A percentile compares a stretch with the other conserved stretches of the same genome.
phyloP scores from a whole-genome alignment of 2,797 vertebrate genomes.

The Chiloscyllium punctatum region DNA sequence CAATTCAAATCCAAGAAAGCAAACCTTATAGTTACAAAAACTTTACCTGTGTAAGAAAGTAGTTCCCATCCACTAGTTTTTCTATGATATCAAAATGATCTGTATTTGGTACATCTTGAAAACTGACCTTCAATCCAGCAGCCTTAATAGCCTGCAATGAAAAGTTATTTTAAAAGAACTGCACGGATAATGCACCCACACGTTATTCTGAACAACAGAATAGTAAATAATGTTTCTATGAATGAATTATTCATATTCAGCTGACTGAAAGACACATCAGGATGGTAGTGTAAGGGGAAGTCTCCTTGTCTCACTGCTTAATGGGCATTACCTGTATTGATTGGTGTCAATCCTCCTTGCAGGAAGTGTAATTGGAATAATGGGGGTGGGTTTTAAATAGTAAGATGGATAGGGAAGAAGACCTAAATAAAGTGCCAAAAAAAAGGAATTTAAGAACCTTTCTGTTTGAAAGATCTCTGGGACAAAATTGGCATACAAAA shows the following conservation, averaged over 20 bases:
- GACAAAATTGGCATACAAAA: neutral
- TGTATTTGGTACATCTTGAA: constrained; percentile 46
- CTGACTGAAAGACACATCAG: neutral
- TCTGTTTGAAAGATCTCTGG: neutral
- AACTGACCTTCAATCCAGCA: constrained; percentile 45
- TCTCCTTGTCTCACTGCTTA: neutral
- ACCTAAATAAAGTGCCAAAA: neutral
- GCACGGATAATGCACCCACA: too few species aligned
- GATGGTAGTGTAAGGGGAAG: neutral
- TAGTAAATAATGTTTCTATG: neutral
- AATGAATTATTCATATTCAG: neutral
- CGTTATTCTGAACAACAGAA: neutral
- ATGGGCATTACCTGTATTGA: neutral
- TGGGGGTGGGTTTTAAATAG: neutral
- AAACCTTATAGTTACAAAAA: constrained; percentile 33
- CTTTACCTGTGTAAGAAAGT: constrained; percentile 54
- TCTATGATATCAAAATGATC: constrained; percentile 64
- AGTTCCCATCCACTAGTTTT: constrained; percentile 51
- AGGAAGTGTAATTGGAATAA: neutral
- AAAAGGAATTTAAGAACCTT: neutral
- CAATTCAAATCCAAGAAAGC: neutral
- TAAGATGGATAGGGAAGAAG: neutral
- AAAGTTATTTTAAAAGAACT: neutral
- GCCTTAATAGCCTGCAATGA: constrained; percentile 43
- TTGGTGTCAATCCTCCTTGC: neutral